A percentile compares a stretch with the other conserved stretches of the same genome.
Evolutionary conservation across 2,888 invertebrate species (phyloP).

Genomic region (Idaea biselata): DNA sequence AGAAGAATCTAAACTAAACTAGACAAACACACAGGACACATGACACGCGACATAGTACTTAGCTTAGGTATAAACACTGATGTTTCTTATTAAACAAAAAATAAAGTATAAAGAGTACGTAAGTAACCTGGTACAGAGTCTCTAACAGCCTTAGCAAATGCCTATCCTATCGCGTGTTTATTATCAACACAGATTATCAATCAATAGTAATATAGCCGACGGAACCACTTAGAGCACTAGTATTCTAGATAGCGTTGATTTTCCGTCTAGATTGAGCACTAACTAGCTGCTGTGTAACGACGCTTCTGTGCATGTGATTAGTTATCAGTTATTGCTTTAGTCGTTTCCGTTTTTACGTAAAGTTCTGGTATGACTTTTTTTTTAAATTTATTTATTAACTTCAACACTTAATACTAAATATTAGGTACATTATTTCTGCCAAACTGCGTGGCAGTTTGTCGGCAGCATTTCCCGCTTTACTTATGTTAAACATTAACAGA

Average conservation of each 20-base stretch:
- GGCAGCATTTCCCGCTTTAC: no score
- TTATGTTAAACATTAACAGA: no score
- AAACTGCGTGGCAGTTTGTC: no score
- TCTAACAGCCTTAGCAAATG: background rate
- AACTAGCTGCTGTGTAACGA: background rate
- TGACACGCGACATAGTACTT: no score
- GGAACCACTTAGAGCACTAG: background rate
- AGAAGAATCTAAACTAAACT: no score
- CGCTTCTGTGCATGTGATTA: conserved; percentile 3
- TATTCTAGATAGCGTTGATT: background rate
- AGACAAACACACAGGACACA: no score
- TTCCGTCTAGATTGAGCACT: background rate
- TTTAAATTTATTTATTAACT: no score
- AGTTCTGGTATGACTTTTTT: background rate
- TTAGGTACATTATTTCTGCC: no score
- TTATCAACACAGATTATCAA: background rate
- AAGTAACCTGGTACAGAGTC: background rate
- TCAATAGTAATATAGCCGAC: background rate
- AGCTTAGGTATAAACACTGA: no score
- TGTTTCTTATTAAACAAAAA: no score
- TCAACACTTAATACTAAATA: no score
- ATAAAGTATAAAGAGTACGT: background rate
- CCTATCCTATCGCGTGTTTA: background rate
- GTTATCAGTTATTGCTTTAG: conserved; percentile 4
- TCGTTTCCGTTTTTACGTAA: conserved; percentile 6